Conservation (phyloP, 2,888 invertebrate genomes). For the Tachina lurida region DNA sequence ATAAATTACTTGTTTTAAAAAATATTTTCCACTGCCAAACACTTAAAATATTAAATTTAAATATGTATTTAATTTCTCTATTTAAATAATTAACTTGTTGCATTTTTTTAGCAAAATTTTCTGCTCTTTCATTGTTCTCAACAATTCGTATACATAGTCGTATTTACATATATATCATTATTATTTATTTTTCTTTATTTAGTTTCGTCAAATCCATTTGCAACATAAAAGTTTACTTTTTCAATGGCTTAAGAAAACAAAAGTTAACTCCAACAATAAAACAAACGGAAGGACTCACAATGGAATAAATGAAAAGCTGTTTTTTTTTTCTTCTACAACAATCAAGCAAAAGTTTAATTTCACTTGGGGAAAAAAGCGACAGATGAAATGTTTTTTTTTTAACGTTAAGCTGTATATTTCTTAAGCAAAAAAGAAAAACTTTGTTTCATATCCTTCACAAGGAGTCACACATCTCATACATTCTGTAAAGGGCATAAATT, state of each 20-base stretch:
- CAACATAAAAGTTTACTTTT: constrained; percentile 43
- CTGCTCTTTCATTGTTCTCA: no score
- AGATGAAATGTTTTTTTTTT: neutral
- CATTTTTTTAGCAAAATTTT: no score
- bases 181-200: neutral
- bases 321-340: constrained; percentile 8
- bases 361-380: neutral
- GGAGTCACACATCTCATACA: no score
- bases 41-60: no score
- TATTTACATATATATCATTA: neutral
- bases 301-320: constrained; percentile 25
- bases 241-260: constrained; percentile 38
- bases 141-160: neutral
- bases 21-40: no score
- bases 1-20: no score
- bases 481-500: no score
- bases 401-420: constrained; percentile 10
- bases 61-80: no score
- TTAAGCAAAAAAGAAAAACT: no score
- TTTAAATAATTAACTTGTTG: no score
- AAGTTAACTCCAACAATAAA: constrained; percentile 1
- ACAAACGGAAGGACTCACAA: constrained; percentile 7
- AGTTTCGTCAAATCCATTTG: constrained; percentile 9
- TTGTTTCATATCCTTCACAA: no score
- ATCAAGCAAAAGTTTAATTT: neutral